phyloP scores from a whole-genome alignment of 2,113 vertebrate species.

The Columbina picui region DNA sequence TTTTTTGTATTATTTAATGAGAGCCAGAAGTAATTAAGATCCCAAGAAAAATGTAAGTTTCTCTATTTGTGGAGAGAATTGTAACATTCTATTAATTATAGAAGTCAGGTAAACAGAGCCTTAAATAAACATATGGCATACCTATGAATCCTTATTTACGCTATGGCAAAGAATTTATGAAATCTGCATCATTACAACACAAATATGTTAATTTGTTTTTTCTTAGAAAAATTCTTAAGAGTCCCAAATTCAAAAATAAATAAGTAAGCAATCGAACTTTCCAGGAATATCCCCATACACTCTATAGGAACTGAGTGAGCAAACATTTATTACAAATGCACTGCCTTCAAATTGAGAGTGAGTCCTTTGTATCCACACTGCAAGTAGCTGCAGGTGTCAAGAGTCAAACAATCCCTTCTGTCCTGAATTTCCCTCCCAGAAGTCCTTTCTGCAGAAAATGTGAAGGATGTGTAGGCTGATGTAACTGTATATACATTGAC shows the following conservation, averaged over 20 bases:
- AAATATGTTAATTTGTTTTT: not conserved
- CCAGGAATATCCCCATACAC: not conserved
- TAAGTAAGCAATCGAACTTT: not conserved
- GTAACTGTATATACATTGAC: not conserved
- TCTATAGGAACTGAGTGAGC: accelerated
- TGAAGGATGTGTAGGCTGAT: not conserved
- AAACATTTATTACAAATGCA: not conserved
- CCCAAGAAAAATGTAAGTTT: not conserved
- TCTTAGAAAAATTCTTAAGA: not conserved
- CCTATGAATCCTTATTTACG: not conserved
- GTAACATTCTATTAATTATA: not conserved
- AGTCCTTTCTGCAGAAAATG: not conserved
- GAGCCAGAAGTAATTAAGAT: not conserved
- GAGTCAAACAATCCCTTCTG: not conserved
- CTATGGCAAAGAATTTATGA: not conserved
- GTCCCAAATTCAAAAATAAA: not conserved
- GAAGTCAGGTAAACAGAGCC: not conserved
- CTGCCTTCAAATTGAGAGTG: not conserved
- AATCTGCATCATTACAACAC: not conserved
- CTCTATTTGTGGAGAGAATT: not conserved
- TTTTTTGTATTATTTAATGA: not conserved
- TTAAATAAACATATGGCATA: not conserved
- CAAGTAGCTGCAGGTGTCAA: not conserved
- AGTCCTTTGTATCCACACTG: not conserved
- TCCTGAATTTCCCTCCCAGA: not conserved